Base-by-base conservation (phyloP, 92 coral and sea anemone genomes). In the Anthopleura xanthogrammica region DNA sequence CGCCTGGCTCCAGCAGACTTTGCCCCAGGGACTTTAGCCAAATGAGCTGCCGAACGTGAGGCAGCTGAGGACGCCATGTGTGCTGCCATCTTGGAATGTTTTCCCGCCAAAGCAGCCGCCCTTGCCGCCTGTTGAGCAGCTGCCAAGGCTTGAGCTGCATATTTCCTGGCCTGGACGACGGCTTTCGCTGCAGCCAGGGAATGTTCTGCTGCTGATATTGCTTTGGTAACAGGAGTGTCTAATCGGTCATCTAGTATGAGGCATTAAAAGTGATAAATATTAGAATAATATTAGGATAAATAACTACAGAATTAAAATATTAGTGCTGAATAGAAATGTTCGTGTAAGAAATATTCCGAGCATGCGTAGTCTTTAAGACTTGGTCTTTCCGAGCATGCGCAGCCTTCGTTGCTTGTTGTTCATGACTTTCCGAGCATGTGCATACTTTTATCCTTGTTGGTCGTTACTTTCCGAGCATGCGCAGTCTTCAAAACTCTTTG, bases 71-170 rank as follows among this genome's bases (percentile, higher is more conserved):
- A 82, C 3, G 82, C 87, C 60, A 58, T 57, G 23, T 77, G 87
- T 40, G 87, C 87, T 22, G 87, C 87, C 54, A 60, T 7, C 52
- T 55, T 64, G 23, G 82, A 23, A 20, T 75, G 77, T 5, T 39
- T 78, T 20, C 77, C 87, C 41, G 87, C 87, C 36, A 43, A 41
- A 4, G 80, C 81, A 13, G 80, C 77, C 22, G 83, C 83, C 14
- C 43, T 58, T 12, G 83, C 76, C 16, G 87, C 93, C 22, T 77
- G 72, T 52, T 87, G 81, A 29, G 91, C 93, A 36, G 91, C 93
- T 1, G 81, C 88, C n/a, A 81, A 65, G 19, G 88, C 91, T 52
- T 81, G 77, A 4, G 75, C 83, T 65, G 83, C 83, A 16, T 52
- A 80, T 80, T 64, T 64, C 0, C 60, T 71, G 23, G 77, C 84